A percentile compares a stretch with the other conserved stretches of the same genome.
These are phyloP conservation scores for Smutsia temminckii DNA, from an alignment of 2,797 vertebrate species.

Conservation along the genomic window DNA sequence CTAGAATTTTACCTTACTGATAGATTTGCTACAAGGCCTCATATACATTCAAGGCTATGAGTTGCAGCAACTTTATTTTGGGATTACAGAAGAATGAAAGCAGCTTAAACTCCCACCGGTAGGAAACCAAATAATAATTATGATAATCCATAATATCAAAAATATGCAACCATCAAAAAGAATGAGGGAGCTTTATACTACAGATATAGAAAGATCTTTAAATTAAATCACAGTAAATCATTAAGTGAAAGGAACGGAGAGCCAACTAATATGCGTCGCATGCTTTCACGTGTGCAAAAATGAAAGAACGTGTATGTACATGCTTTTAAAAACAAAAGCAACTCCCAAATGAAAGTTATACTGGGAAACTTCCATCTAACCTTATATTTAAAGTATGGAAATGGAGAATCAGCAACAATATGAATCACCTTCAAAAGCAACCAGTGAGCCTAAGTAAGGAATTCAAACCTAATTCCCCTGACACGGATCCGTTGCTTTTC, in stretches of 20 bases:
- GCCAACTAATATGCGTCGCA: background rate
- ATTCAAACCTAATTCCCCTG: background rate
- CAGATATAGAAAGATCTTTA: background rate
- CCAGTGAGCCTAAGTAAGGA: background rate
- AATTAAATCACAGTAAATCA: background rate
- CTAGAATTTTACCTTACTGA: background rate
- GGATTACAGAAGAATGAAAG: background rate
- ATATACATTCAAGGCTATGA: background rate
- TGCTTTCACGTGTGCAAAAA: background rate
- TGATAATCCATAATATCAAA: background rate
- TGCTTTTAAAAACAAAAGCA: background rate
- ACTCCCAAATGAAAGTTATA: background rate
- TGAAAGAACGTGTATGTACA: background rate
- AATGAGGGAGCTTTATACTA: background rate
- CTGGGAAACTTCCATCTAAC: background rate
- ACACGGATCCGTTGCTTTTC: background rate
- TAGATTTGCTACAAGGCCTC: background rate
- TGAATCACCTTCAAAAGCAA: background rate
- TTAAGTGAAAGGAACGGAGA: background rate
- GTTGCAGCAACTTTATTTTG: slow-evolving; percentile 32
- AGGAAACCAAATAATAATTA: background rate
- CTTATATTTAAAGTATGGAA: background rate
- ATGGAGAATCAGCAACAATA: background rate
- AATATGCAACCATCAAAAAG: background rate
- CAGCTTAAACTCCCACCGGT: background rate